phyloP scores from a whole-genome alignment of 2,888 invertebrate genomes.

The Girardia tigrina region DNA sequence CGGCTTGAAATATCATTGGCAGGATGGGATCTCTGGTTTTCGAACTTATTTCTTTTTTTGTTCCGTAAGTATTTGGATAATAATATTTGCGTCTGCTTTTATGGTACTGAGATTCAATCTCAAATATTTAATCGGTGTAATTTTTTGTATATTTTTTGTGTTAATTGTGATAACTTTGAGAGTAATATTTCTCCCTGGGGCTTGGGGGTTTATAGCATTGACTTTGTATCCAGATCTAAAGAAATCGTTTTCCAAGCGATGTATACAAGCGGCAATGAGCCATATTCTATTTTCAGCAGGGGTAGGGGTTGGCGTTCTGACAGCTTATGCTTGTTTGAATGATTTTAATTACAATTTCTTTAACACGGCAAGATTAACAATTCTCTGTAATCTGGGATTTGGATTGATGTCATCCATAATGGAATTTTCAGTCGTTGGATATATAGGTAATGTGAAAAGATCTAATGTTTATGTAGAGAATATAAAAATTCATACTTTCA shows the following conservation, averaged over 20 bases:
- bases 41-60: not conserved
- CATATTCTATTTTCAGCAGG: not conserved
- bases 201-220: not conserved
- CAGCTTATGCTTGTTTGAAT: not conserved
- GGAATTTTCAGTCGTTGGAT: not conserved
- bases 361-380: not conserved
- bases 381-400: not conserved
- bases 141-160: not conserved
- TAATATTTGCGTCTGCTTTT: not conserved
- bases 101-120: not conserved
- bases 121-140: not conserved
- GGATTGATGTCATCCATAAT: not conserved
- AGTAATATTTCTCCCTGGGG: not conserved
- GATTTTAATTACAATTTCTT: not conserved
- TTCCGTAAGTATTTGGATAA: not conserved
- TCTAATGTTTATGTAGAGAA: no score
- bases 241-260: not conserved
- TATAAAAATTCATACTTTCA: not conserved
- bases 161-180: not conserved
- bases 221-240: not conserved
- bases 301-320: not conserved
- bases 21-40: not conserved
- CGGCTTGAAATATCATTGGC: not conserved
- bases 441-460: no score
- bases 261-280: not conserved